These are phyloP conservation scores for Cacoxenus indagator DNA, from an alignment of 2,888 invertebrate species.

Conservation along the genomic window DNA sequence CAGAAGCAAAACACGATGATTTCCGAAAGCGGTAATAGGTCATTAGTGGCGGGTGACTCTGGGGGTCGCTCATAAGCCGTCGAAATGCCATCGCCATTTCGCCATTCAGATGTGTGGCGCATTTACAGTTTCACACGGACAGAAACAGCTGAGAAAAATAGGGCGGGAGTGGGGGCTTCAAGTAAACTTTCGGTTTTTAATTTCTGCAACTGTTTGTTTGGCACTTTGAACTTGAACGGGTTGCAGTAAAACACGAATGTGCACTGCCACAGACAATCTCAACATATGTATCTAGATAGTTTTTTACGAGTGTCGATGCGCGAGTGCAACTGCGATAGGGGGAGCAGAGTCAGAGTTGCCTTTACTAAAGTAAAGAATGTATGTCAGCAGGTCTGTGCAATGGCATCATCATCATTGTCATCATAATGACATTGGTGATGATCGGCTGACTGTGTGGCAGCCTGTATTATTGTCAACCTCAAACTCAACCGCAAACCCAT, in stretches of 20 bases:
- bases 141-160: neutral
- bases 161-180: too few species aligned
- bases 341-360: neutral
- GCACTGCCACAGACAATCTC: neutral
- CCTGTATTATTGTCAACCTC: neutral
- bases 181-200: constrained; percentile 17
- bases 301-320: neutral
- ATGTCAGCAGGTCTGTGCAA: constrained; percentile 17
- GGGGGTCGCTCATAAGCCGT: constrained; percentile 9
- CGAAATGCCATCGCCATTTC: constrained; percentile 26
- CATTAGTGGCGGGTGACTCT: constrained; percentile 13
- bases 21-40: constrained; percentile 18
- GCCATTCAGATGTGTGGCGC: neutral
- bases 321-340: neutral
- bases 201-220: constrained; percentile 12
- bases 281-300: neutral
- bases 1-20: neutral
- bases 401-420: constrained; percentile 1
- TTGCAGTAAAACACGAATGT: neutral
- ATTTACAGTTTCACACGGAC: constrained; percentile 9
- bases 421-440: neutral
- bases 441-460: neutral
- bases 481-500: neutral
- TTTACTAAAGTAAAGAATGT: neutral
- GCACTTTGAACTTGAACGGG: constrained; percentile 1